phyloP scores from a whole-genome alignment of 2,888 invertebrate genomes.

The Erebia aethiops region DNA sequence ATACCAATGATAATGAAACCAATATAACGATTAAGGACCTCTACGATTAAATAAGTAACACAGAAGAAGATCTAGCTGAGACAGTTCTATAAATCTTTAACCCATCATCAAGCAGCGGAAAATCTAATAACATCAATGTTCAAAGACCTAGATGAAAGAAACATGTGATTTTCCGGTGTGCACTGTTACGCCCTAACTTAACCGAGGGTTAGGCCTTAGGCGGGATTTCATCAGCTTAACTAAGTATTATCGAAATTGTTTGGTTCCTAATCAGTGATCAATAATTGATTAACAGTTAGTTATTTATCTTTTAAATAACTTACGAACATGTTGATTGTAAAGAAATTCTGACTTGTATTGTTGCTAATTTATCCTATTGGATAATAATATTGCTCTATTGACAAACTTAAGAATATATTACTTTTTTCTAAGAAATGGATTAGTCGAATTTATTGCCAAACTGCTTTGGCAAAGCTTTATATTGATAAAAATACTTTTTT shows the following conservation, averaged over 20 bases:
- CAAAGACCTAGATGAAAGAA: constrained; percentile 14
- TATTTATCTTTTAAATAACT: not conserved
- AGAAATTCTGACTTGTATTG: too few relatives aligned
- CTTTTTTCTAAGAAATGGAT: too few relatives aligned
- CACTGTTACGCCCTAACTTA: not conserved
- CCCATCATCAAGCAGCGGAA: not conserved
- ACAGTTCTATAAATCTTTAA: not conserved
- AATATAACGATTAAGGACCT: too few relatives aligned
- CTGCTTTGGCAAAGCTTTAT: too few relatives aligned
- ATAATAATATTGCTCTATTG: too few relatives aligned
- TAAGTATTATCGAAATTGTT: not conserved
- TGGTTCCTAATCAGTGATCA: too few relatives aligned
- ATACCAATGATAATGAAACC: not conserved
- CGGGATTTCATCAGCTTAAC: not conserved
- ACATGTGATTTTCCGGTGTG: constrained; percentile 11
- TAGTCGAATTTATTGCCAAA: too few relatives aligned
- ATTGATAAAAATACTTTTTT: not conserved
- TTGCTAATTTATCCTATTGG: too few relatives aligned
- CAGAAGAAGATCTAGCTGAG: not conserved
- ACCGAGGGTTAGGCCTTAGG: not conserved
- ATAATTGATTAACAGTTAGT: not conserved
- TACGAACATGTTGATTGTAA: too few relatives aligned
- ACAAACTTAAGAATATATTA: too few relatives aligned
- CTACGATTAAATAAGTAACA: not conserved
- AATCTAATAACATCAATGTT: constrained; percentile 1